Base-by-base conservation (phyloP, 2,113 vertebrate species). In the Microtus pennsylvanicus region DNA sequence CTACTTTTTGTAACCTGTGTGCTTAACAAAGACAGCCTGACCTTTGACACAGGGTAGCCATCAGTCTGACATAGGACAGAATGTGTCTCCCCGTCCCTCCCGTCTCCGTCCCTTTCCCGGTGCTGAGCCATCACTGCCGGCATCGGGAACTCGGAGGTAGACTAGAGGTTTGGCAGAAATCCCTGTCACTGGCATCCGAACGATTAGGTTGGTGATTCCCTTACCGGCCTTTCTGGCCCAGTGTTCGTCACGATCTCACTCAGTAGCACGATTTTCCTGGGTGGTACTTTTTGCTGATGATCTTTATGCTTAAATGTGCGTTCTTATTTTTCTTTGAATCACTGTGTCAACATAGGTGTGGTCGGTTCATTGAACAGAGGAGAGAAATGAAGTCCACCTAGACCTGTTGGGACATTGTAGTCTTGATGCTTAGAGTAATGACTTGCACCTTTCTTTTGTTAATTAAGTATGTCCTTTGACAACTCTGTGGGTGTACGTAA, bases 321-420 rank as follows among this genome's bases (percentile, higher is more conserved):
- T 88, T 95, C 93, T 95, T 92, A 65, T 80, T 95, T 96, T 96
- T 76, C 81, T 94, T 76, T 92, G 97, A 97, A 93, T 97, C 96
- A 96, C 91, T 95, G 22, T 91, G 85, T 96, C 95, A 97, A 96
- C 89, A 94, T 85, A 95, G 97, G 98, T 96, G 97, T 91, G 95
- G 96, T 50, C 80, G 70, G 91, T 72, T 94, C 90, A 38, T 74
- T 81, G 80, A 97, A 80, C 47, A 75, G 80, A 85, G n/a, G 89
- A 96, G 92, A 93, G 92, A 82, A 78, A 72, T 11, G 50, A 80
- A 65, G 77, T 92, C 52, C 94, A 94, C 77, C 83, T 42, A 35
- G 93, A 89, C 87, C 42, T 94, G 87, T 87, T 93, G 91, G 91
- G 89, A 91, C 63, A 77, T 55, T 96, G 86, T 87, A 1, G 96